Evolutionary conservation across 2,888 invertebrate genomes (phyloP), one percentile per base, ranked within the genome.

Genomic region (Hypomecis punctinalis): DNA sequence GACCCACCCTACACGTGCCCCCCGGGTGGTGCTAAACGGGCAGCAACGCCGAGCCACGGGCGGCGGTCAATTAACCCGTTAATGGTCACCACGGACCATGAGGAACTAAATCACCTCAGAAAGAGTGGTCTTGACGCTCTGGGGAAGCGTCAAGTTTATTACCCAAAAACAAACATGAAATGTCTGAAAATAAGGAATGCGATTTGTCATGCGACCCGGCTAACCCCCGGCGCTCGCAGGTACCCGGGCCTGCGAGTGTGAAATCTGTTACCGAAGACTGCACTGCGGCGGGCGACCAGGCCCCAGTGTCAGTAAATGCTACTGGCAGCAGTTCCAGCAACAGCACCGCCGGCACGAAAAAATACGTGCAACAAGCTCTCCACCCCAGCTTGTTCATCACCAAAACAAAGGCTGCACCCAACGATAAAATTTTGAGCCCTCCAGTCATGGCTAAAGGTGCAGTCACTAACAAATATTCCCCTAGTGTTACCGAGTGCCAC

Each of bases 331-430:
- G 36, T 49, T 36, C 36, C 5, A n/a, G 48, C 48, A 36, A 36
- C 36, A 35, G 48, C 36, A 49, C 36, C 48, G n/a, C 10, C 36
- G 37, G 37, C 37, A 51, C 37, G 1, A 51, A 64, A 61, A 64
- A 60, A 58, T 13, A 62, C 36, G 51, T 57, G 6, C 70, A 69
- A 48, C 70, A 70, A 45, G 66, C 63, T 0, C 67, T 70, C 39
- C 66, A 72, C 45, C 67, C 67, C 10, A 46, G 63, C 52, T 45
- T 72, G 39, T 69, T 72, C 23, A 54, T 51, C 10, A 62, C 52
- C n/a, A 67, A 61, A 49, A 45, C 64, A 35, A 71, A 61, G 53
- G 13, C 43, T n/a, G 36, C 49, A 43, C n/a, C 43, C 43, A 6
- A 6, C 5, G 43, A 43, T 43, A 43, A 43, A 11, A n/a, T 36